Evolutionary conservation across 2,797 vertebrate species (phyloP).

Genomic region (Syngnathus acus): DNA sequence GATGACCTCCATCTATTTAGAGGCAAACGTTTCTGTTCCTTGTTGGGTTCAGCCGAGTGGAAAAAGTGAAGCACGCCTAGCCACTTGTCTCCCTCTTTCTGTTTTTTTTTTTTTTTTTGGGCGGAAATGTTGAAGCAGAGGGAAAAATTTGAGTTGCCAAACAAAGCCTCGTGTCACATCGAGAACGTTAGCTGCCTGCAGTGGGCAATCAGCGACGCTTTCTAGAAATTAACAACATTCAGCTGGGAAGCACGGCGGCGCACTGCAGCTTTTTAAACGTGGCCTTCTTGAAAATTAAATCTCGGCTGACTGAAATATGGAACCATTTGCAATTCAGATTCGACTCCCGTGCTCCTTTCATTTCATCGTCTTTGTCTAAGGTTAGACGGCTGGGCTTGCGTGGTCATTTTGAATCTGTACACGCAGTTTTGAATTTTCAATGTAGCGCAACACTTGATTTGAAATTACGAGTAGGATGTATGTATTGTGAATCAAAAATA

Average conservation of each 20-base stretch:
- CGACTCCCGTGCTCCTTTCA: slow-evolving; percentile 20
- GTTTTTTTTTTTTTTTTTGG: slow-evolving; percentile 7
- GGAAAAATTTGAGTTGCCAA: slow-evolving; percentile 65
- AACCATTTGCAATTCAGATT: slow-evolving; percentile 39
- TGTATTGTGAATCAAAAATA: background rate
- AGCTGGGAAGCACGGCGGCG: slow-evolving; percentile 54
- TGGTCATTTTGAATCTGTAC: slow-evolving; percentile 17
- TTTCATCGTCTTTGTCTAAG: slow-evolving; percentile 19
- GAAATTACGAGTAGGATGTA: background rate
- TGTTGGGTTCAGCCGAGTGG: slow-evolving; percentile 24
- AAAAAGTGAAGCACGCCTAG: slow-evolving; percentile 35
- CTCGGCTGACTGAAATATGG: slow-evolving; percentile 30
- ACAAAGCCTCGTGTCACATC: slow-evolving; percentile 56
- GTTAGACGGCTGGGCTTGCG: slow-evolving; percentile 15
- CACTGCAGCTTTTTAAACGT: slow-evolving; percentile 51
- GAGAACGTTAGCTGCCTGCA: slow-evolving; percentile 67
- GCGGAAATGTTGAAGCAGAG: slow-evolving; percentile 41
- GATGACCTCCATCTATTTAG: slow-evolving; percentile 73
- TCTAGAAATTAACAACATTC: slow-evolving; percentile 67
- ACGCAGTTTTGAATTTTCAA: background rate
- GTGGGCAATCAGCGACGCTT: slow-evolving; percentile 64
- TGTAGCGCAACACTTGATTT: background rate
- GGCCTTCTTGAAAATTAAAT: slow-evolving; percentile 32
- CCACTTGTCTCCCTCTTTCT: slow-evolving; percentile 11
- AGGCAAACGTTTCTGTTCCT: slow-evolving; percentile 19